Evolutionary conservation across 2,888 invertebrate genomes (phyloP).

Genomic region (Machimus atricapillus): DNA sequence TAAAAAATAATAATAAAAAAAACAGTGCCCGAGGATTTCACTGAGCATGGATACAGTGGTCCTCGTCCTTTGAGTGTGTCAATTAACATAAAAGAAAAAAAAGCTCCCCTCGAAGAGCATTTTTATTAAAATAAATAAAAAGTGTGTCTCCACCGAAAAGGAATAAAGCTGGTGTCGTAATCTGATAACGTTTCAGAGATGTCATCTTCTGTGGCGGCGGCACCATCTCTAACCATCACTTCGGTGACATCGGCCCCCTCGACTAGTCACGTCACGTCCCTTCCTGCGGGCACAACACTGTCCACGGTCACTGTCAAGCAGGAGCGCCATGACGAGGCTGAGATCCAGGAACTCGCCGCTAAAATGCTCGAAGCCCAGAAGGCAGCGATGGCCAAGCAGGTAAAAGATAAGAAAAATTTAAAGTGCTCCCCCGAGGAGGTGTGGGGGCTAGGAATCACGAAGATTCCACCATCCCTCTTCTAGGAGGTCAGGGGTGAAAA

Average conservation of each 20-base stretch:
- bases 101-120: neutral
- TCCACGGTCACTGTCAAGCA: constrained; percentile 55
- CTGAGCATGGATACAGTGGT: constrained; percentile 5
- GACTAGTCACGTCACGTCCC: neutral
- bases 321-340: constrained; percentile 75
- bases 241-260: constrained; percentile 33
- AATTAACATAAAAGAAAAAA: neutral
- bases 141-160: neutral
- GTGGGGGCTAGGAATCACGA: neutral
- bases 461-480: neutral
- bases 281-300: constrained; percentile 27
- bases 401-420: neutral
- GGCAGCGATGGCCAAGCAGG: constrained; percentile 65
- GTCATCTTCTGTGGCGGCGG: constrained; percentile 22
- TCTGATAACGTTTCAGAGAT: neutral
- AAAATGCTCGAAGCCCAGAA: constrained; percentile 86
- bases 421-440: neutral
- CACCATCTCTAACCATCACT: constrained; percentile 41
- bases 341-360: constrained; percentile 84
- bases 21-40: neutral
- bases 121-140: neutral
- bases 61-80: neutral
- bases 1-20: neutral
- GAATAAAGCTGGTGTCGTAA: neutral
- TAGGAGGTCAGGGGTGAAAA: neutral